These are phyloP conservation scores for Terebella lapidaria DNA, from an alignment of 2,888 invertebrate species.

Conservation along the genomic window DNA sequence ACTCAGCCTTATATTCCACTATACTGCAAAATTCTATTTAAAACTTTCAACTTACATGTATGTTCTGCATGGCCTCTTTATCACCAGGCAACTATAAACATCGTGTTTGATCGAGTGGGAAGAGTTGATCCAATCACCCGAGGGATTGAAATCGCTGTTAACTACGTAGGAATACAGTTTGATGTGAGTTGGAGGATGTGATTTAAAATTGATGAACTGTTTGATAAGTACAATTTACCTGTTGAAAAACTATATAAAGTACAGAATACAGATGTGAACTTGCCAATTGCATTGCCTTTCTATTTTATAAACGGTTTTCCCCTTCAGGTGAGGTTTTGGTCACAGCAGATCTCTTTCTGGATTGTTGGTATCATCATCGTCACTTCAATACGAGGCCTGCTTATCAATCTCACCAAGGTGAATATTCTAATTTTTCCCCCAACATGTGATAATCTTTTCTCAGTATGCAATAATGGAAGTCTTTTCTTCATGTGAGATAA, in stretches of 20 bases:
- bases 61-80: neutral
- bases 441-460: too few relatives aligned
- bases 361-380: constrained; percentile 96
- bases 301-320: too few relatives aligned
- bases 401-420: constrained; percentile 95
- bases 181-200: too few relatives aligned
- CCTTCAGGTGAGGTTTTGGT: constrained; percentile 85
- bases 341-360: constrained; percentile 95
- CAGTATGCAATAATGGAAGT: too few relatives aligned
- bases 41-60: too few relatives aligned
- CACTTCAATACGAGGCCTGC: constrained; percentile 90
- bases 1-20: too few relatives aligned
- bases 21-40: too few relatives aligned
- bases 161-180: constrained; percentile 91
- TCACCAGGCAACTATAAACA: constrained; percentile 90
- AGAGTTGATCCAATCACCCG: constrained; percentile 96
- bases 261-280: too few relatives aligned
- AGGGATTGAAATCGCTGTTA: constrained; percentile 91
- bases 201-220: neutral
- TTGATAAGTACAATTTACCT: too few relatives aligned
- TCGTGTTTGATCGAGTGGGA: constrained; percentile 96
- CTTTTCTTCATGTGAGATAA: too few relatives aligned
- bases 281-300: too few relatives aligned
- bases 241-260: too few relatives aligned
- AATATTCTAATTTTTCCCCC: constrained; percentile 14